Base-by-base conservation (phyloP, 1,140 invertebrate species). In the Brachionus rotundiformis region DNA sequence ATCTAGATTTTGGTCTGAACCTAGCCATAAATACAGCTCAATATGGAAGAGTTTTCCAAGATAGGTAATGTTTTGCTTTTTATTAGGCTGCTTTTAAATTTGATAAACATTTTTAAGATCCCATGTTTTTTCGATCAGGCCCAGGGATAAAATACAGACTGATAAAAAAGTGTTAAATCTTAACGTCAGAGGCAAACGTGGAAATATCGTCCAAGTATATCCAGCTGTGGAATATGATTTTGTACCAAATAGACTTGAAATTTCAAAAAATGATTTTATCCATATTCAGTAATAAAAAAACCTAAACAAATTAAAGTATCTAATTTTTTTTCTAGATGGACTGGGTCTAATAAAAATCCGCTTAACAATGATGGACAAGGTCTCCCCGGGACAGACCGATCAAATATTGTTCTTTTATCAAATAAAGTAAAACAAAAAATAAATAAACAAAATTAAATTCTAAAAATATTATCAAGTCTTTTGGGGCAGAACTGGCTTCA, bases 161-260 rank as follows among this genome's bases (percentile, higher is more conserved):
- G 68, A 73, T 25, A 41, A 23, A 44, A 79, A 59, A 59, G 49
- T 82, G 6, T n/a, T 41, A 19, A 82, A 82, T 73, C n/a, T 82
- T 5, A 82, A 82, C 16, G 63, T 82, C 3, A 27, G 81, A 71
- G 81, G 81, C 7, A 82, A 71, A 75, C 61, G 81, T 10, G 81
- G 81, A 31, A 82, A 82, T n/a, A 82, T 82, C n/a, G 81, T 82
- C 49, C 81, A 61, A 83, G 77, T 84, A 27, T n/a, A 29, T 54
- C 33, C 68, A 29, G 85, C 86, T 23, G 87, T 88, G 11, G 87
- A 88, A 76, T 88, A 88, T 80, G 87, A 88, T 82, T 88, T 88
- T 83, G 71, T 82, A 7, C 87, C 76, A 3, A 81, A 82, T 33
- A 68, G n/a, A 73, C 25, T 77, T 16, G 44, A 77, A 77, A 33